Evolutionary conservation across 2,797 vertebrate species (phyloP), one percentile per base, ranked within the genome.

Genomic region (Muraenolepis orangiensis): DNA sequence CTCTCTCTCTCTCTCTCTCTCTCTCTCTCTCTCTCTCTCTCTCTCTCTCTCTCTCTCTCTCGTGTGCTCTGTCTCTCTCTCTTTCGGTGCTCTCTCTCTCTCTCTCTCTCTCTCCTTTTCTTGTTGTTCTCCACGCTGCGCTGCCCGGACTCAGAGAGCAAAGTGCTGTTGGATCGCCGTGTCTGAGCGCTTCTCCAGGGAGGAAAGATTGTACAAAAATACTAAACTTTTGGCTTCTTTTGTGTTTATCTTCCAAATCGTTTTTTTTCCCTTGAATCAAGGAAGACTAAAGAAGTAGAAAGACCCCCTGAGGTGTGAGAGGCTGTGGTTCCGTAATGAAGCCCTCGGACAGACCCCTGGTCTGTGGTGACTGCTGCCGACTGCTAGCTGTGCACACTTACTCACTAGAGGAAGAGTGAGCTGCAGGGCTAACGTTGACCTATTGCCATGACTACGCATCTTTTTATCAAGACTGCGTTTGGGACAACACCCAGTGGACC

Each of bases 241-340:
- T 31, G 31, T 74, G 28, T 16, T 92, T 94, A 90, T 93, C 88
- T 86, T 87, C 87, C 89, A 90, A 92, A 87, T 85, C 74, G 13
- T 84, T 87, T 77, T 83, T 90, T 91, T 82, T 96, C 97, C 97
- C 97, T 99, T 98, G 97, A 99, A 99, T 99, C 97, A 99, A 99
- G 97, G 96, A 99, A 94, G 94, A 89, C 86, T 87, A 91, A 86
- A 92, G 94, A 94, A 89, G 93, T 90, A 94, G 93, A 89, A 94
- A 91, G 90, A 78, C 16, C 34, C 34, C 40, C 84, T 92, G 91
- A 91, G 91, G 86, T 85, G 84, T 87, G 77, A 88, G 78, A 91
- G 92, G 89, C 92, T 87, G 82, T 64, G 74, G 74, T 80, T 72
- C 79, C 80, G 51, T 72, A 76, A 78, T 76, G 42, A 88, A 78